Base-by-base conservation (phyloP, 2,797 vertebrate genomes). In the Poeciliopsis paucimaculata region DNA sequence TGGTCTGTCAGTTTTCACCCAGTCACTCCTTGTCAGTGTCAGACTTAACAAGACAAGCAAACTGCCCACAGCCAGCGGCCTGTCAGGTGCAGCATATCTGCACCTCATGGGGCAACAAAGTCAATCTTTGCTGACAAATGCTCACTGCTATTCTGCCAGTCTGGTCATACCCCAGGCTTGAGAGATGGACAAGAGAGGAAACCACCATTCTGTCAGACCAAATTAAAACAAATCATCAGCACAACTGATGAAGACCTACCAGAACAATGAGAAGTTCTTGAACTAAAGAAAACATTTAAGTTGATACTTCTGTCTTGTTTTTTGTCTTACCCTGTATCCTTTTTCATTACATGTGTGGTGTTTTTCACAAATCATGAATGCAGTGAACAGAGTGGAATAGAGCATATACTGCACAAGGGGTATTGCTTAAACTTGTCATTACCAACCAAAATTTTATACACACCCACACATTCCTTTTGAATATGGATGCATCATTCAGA, bases 61-160 rank as follows among this genome's bases (percentile, higher is more conserved):
- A 93, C 90, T 88, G 80, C 76, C 72, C 82, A n/a, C 84, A 90
- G 86, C 88, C 89, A 88, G 84, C 77, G 80, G 88, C 88, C 91
- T 95, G 94, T 94, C 94, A 94, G 92, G 88, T 93, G 88, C 77
- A 81, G 90, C 83, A 83, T 91, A 93, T 91, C 85, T 87, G 91
- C 94, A 94, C 92, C 92, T 94, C 91, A 86, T 78, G 78, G 86
- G 90, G 88, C 90, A 88, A 87, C 57, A 93, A 88, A 92, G 91
- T 93, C 91, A 92, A 93, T 93, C 88, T 89, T 83, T 82, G 86
- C 91, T 90, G 92, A 95, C 89, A 93, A 90, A 93, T 72, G 80
- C 84, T 91, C 90, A 81, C 87, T 80, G 71, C 75, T 66, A 77
- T 82, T 80, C 85, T 83, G 91, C 83, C 86, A 87, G 82, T 87